These are phyloP conservation scores for Mnemiopsis leidyi DNA, from an alignment of 37 sponge, comb jelly and placozoan genomes.

Conservation along the genomic window DNA sequence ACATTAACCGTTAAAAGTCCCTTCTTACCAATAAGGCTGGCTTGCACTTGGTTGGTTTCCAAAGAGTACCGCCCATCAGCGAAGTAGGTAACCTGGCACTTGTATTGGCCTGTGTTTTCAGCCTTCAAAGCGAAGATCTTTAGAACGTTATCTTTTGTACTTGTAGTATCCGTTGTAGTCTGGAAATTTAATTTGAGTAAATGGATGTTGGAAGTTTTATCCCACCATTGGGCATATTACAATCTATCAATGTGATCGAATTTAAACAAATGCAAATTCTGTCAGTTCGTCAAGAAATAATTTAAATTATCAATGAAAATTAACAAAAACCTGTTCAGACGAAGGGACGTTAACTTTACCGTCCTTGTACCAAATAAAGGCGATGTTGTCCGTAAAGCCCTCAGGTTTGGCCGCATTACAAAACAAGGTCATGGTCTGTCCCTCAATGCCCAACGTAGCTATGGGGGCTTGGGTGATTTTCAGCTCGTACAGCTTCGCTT, in stretches of 20 bases:
- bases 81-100: neutral
- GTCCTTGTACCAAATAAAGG: neutral
- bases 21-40: neutral
- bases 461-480: neutral
- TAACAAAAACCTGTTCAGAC: neutral
- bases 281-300: too few relatives aligned
- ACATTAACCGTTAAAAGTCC: too few relatives aligned
- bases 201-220: too few relatives aligned
- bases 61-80: neutral
- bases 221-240: too few relatives aligned
- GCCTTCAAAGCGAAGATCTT: neutral
- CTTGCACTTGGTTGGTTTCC: neutral
- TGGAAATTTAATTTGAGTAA: too few relatives aligned
- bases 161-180: neutral
- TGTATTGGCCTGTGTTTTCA: neutral
- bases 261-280: too few relatives aligned
- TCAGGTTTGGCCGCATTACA: conserved; percentile 18
- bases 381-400: neutral
- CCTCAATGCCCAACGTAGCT: neutral
- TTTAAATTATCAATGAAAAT: too few relatives aligned
- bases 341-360: neutral
- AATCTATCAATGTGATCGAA: too few relatives aligned
- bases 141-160: neutral
- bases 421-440: neutral
- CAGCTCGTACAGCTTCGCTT: conserved; percentile 26